phyloP scores from a whole-genome alignment of 2,888 invertebrate genomes.

The Phoenoteleia sp. region DNA sequence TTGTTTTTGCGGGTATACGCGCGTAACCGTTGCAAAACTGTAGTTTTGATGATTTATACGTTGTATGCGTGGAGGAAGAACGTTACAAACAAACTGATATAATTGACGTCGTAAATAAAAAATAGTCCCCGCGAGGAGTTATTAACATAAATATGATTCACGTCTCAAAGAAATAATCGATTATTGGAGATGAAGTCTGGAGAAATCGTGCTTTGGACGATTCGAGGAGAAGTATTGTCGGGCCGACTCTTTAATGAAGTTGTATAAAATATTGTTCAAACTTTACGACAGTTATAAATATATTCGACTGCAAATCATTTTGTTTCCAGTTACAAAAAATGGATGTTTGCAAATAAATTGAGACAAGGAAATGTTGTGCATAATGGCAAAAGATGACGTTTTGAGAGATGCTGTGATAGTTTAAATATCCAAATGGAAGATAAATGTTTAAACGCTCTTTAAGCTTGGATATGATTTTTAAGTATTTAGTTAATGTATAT shows the following conservation, averaged over 20 bases:
- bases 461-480: too few species aligned
- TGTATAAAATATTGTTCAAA: slow-evolving; percentile 30
- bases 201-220: slow-evolving; percentile 38
- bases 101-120: slow-evolving; percentile 64
- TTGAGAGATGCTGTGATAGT: too few species aligned
- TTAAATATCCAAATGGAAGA: too few species aligned
- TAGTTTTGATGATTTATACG: slow-evolving; percentile 56
- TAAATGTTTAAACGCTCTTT: too few species aligned
- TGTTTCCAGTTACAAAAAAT: too few species aligned
- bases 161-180: slow-evolving; percentile 51
- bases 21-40: slow-evolving; percentile 41
- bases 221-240: slow-evolving; percentile 28
- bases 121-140: slow-evolving; percentile 57
- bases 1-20: slow-evolving; percentile 54
- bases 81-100: slow-evolving; percentile 55
- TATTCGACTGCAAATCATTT: slow-evolving; percentile 15
- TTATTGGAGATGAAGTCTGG: slow-evolving; percentile 42
- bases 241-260: slow-evolving; percentile 37
- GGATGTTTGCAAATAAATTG: too few species aligned
- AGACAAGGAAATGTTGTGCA: too few species aligned
- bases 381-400: too few species aligned
- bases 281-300: slow-evolving; percentile 41
- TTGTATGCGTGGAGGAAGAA: slow-evolving; percentile 22
- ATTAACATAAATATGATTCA: slow-evolving; percentile 62
- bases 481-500: too few species aligned